Conservation (phyloP, 2,888 invertebrate species). For the Muscina levida region DNA sequence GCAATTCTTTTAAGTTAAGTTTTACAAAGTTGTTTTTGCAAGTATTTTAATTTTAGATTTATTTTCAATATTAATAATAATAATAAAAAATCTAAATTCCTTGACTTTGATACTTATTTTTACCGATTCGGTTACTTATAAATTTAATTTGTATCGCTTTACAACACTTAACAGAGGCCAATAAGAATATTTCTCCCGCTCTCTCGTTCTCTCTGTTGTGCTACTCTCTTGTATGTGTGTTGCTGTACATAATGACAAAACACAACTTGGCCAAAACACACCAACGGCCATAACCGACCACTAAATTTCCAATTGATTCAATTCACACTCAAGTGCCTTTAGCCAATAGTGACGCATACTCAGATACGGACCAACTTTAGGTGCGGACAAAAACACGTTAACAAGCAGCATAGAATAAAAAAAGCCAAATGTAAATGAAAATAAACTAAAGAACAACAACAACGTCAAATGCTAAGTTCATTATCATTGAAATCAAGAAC, state of each 20-base stretch:
- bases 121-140: too few relatives aligned
- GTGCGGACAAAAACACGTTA: conserved; percentile 56
- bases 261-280: conserved; percentile 59
- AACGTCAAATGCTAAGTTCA: conserved; percentile 55
- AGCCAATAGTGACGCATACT: conserved; percentile 57
- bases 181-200: conserved; percentile 32
- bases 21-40: too few relatives aligned
- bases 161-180: conserved; percentile 27
- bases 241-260: conserved; percentile 54
- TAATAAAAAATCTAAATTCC: too few relatives aligned
- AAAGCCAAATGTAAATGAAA: conserved; percentile 10
- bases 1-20: too few relatives aligned
- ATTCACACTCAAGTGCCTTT: conserved; percentile 63
- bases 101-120: too few relatives aligned
- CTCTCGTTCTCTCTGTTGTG: conserved; percentile 30
- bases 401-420: conserved; percentile 36
- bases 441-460: conserved; percentile 35
- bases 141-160: conserved; percentile 30
- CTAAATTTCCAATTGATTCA: conserved; percentile 55
- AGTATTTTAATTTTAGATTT: too few relatives aligned
- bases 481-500: conserved; percentile 57
- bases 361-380: conserved; percentile 52
- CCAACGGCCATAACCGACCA: conserved; percentile 43
- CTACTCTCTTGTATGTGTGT: neutral
- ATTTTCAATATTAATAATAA: too few relatives aligned